Evolutionary conservation across 2,113 vertebrate species (phyloP), one percentile per base, ranked within the genome.

Genomic region (Heterocephalus glaber): DNA sequence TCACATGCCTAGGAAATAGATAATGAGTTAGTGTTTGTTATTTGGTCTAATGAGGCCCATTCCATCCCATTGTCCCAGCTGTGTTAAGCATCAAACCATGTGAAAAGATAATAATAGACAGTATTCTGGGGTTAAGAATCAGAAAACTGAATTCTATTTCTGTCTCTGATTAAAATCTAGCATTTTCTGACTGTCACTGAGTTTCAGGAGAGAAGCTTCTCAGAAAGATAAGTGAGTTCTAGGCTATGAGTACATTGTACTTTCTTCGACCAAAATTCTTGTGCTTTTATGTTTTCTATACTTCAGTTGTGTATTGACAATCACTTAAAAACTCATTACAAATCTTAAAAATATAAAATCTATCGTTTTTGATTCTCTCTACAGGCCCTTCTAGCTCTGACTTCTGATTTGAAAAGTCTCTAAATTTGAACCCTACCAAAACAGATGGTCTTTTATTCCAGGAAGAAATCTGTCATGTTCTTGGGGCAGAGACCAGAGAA

Each of bases 81-180:
- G 30, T 60, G 49, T 81, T 92, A 92, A 89, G 24, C 54, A 74
- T 56, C 54, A 87, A 30, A 87, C 14, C 70, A 91, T 38, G 61
- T 84, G 61, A 95, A 58, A 96, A 22, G 26, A 68, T 38, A 33
- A 11, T 93, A 68, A 54, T 44, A 92, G 11, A 83, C 20, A 22
- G 49, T 84, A 86, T 83, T 96, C 33, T 81, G 7, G 28, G 26
- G 17, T 96, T 89, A 58, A 65, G 19, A 90, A 90, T 54, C 84
- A 20, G 30, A 94, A 82, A 77, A 19, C 58, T 90, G 70, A 92
- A 90, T 94, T 88, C 44, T 68, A 90, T 92, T 90, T 90, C 41
- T 94, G 33, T 70, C 14, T 96, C 41, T 88, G 8, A 96, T 68
- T 96, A 93, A 74, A 74, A 93, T 94, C 44, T 89, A 79, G 38